phyloP scores from a whole-genome alignment of 2,797 vertebrate species.

The Odontamblyopus lacepedii region DNA sequence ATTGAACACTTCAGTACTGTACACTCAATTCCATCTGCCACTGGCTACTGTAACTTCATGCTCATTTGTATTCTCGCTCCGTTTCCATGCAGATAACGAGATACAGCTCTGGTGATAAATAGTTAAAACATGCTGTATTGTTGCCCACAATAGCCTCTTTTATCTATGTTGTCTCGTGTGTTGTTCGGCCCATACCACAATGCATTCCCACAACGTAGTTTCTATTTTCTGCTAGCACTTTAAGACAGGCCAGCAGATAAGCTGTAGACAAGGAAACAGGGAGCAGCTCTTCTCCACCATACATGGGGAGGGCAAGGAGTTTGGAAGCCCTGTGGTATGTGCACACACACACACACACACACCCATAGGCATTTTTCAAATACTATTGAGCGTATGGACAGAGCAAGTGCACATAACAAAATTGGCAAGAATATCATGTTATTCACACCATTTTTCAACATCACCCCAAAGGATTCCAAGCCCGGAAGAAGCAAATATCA shows the following conservation, averaged over 20 bases:
- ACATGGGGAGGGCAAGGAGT: conserved; percentile 45
- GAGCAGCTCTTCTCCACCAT: conserved; percentile 28
- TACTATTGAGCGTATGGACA: conserved; percentile 51
- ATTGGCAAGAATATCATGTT: conserved; percentile 36
- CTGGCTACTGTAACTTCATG: conserved; percentile 35
- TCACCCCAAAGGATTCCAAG: conserved; percentile 38
- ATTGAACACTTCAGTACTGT: background rate
- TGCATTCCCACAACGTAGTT: conserved; percentile 34
- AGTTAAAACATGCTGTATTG: conserved; percentile 39
- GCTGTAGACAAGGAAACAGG: conserved; percentile 50
- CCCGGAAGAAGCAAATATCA: conserved; percentile 21
- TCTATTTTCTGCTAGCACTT: conserved; percentile 63
- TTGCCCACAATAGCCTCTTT: conserved; percentile 18
- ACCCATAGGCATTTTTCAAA: conserved; percentile 53
- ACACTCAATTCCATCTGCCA: background rate
- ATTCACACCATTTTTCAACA: conserved; percentile 36
- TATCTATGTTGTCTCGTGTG: conserved; percentile 28
- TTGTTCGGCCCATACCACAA: conserved; percentile 33
- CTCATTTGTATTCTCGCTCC: conserved; percentile 50
- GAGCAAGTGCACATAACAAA: conserved; percentile 16
- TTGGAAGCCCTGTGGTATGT: conserved; percentile 29
- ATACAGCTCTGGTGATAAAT: conserved; percentile 27
- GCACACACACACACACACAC: conserved; percentile 33
- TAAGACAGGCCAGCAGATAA: conserved; percentile 66
- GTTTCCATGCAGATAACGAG: conserved; percentile 30